A percentile compares a stretch with the other conserved stretches of the same genome.
Conservation (phyloP, 2,888 invertebrate species). For the Taenaris catops region DNA sequence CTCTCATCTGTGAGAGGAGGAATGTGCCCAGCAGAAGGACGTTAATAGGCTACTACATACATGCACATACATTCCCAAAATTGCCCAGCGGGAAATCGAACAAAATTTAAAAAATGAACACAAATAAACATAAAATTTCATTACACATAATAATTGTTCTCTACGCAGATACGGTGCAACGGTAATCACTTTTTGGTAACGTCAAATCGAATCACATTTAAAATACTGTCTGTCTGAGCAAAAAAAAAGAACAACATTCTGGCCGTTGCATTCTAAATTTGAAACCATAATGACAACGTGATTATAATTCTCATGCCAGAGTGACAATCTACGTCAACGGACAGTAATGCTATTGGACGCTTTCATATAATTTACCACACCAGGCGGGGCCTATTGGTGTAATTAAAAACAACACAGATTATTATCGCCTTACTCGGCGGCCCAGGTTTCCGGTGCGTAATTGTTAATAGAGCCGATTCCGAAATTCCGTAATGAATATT, state of each 20-base stretch:
- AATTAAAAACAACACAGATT: constrained; percentile 67
- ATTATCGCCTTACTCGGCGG: constrained; percentile 57
- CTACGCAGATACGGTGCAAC: constrained; percentile 12
- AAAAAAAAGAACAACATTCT: constrained; percentile 27
- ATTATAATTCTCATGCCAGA: constrained; percentile 57
- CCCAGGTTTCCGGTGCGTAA: constrained; percentile 60
- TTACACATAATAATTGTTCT: constrained; percentile 11
- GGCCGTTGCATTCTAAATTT: constrained; percentile 17
- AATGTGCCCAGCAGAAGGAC: too few relatives aligned
- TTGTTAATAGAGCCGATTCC: constrained; percentile 48
- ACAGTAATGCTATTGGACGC: constrained; percentile 72
- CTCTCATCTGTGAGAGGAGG: too few relatives aligned
- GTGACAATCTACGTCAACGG: constrained; percentile 61
- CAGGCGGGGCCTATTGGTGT: constrained; percentile 61
- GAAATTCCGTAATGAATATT: constrained; percentile 39
- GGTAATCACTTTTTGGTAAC: constrained; percentile 37
- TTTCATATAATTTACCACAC: constrained; percentile 63
- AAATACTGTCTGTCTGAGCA: constrained; percentile 31
- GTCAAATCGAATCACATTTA: constrained; percentile 43
- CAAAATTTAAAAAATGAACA: too few relatives aligned
- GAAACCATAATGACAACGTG: constrained; percentile 36
- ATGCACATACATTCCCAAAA: too few relatives aligned
- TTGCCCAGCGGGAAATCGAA: too few relatives aligned
- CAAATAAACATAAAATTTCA: constrained; percentile 6
- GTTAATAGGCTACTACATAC: too few relatives aligned